Evolutionary conservation across 1,140 invertebrate genomes (phyloP).

Genomic region (Nephila pilipes): DNA sequence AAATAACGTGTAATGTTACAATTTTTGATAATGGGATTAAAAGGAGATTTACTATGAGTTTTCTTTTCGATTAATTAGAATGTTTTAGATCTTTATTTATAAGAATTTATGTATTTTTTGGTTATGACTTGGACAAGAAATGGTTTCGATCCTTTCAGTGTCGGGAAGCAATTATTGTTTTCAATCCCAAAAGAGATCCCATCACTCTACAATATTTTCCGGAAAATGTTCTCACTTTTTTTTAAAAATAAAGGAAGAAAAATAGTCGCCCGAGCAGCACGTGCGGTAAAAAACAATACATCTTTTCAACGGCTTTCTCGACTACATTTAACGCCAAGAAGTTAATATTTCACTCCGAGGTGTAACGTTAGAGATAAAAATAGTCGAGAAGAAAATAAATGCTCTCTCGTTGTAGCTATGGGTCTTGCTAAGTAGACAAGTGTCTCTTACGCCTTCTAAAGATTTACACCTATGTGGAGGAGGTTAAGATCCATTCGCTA

Average conservation of each 20-base stretch:
- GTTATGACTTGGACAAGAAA: neutral
- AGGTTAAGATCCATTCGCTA: conserved; percentile 34
- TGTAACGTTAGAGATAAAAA: conserved; percentile 53
- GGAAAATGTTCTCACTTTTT: neutral
- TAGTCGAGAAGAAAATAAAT: conserved; percentile 56
- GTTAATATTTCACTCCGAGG: conserved; percentile 71
- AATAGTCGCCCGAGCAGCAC: conserved; percentile 21
- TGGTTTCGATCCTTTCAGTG: neutral
- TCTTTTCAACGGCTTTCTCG: conserved; percentile 68
- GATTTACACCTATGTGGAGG: conserved; percentile 60
- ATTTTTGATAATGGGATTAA: no score
- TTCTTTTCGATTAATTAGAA: neutral
- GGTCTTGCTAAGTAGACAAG: conserved; percentile 66
- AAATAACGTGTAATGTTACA: no score
- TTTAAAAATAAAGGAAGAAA: conserved; percentile 11
- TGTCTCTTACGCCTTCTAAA: conserved; percentile 50
- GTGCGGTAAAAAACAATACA: conserved; percentile 56
- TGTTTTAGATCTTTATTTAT: neutral
- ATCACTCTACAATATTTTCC: neutral
- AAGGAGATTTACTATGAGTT: no score
- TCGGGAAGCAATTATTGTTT: no score
- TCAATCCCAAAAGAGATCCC: neutral
- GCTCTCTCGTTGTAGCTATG: conserved; percentile 61
- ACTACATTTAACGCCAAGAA: conserved; percentile 67
- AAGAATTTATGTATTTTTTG: neutral